Percentiles rank a stretch among this genome's conserved stretches.
Evolutionary conservation across 2,113 vertebrate species (phyloP).

Genomic region (Pyxicephalus adspersus): DNA sequence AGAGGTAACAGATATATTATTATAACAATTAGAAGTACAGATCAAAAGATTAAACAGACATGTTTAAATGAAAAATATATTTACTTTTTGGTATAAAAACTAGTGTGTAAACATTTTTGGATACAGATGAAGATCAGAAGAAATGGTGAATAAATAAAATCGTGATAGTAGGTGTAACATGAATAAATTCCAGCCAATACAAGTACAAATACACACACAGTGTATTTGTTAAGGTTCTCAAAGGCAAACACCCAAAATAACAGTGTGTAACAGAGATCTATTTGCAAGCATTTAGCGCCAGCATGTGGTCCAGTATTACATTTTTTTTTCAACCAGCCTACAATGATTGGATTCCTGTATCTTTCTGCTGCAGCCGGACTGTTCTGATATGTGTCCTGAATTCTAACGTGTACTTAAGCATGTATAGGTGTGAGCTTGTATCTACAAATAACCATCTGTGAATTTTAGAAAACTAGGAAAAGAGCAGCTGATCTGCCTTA

Average conservation of each 20-base stretch:
- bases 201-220: too few relatives aligned
- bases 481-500: conserved; percentile 1
- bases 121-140: too few relatives aligned
- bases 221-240: conserved; percentile 26
- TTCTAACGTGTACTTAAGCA: conserved; percentile 20
- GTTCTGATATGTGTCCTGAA: conserved; percentile 55
- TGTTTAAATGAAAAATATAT: too few relatives aligned
- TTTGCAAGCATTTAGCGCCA: conserved; percentile 62
- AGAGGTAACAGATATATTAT: too few relatives aligned
- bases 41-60: too few relatives aligned
- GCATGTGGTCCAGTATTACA: conserved; percentile 67
- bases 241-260: conserved; percentile 63
- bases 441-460: not conserved
- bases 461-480: conserved; percentile 7
- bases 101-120: too few relatives aligned
- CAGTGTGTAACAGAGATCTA: conserved; percentile 61
- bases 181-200: too few relatives aligned
- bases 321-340: conserved; percentile 66
- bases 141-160: too few relatives aligned
- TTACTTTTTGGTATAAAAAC: too few relatives aligned
- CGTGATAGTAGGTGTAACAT: too few relatives aligned
- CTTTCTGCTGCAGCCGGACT: conserved; percentile 59
- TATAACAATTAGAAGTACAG: too few relatives aligned
- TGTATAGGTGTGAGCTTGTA: not conserved
- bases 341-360: conserved; percentile 58